Evolutionary conservation across 2,113 vertebrate species (phyloP), one percentile per base, ranked within the genome.

Genomic region (Opisthocomus hoazin): DNA sequence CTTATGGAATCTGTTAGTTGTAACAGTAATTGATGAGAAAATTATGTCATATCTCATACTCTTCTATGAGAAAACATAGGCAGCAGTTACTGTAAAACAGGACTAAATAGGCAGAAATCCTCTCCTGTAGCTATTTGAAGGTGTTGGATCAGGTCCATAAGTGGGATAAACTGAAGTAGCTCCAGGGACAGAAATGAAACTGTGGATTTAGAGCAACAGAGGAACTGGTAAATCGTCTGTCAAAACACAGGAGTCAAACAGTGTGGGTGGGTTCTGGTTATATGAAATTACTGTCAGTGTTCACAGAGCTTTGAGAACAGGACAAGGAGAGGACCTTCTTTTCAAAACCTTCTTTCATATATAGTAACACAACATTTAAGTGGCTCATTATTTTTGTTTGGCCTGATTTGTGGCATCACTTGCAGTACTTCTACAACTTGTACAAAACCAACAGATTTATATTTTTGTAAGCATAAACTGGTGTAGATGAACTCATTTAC

Each of bases 211-310:
- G 87, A 91, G 43, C 87, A 92, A 95, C 89, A 70, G 95, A 95
- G 64, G 94, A 94, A 89, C 94, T 96, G 91, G 94, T 85, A 93
- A 95, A 94, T 92, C 76, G 95, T 96, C 96, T 97, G 95, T 96
- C 96, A 96, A 96, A 96, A 96, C 86, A 96, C 20, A 69, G 70
- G 74, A 96, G 88, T 92, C 84, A 90, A 95, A 94, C 74, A 41
- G 79, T 89, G 92, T 96, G 91, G 95, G 94, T 85, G 95, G 77
- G 81, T 94, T 96, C 93, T 94, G 70, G 74, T 92, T 95, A 92
- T 87, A 78, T 96, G 78, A 92, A 82, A 92, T 92, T 89, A 84
- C 92, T 95, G 95, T 82, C 95, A 92, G 30, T 73, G 45, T 94
- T 91, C n/a, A 37, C 86, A 87, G 74, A 91, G 71, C 65, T 94